Evolutionary conservation across 2,113 vertebrate species (phyloP), one percentile per base, ranked within the genome.

Genomic region (Rhombomys opimus): DNA sequence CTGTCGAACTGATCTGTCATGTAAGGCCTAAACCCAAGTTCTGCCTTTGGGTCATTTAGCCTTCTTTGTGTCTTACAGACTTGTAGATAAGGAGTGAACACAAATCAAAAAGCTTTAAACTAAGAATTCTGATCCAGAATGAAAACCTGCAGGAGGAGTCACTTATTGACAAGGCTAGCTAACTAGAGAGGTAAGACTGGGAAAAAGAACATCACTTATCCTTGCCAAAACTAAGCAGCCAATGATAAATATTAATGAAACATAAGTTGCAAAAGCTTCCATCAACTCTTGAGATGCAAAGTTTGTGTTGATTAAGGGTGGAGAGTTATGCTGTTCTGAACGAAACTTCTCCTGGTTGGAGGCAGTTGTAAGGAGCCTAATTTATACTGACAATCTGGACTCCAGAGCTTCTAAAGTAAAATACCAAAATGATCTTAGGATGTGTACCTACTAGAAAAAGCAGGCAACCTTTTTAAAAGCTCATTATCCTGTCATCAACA

Each of bases 401-500:
- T 73, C 35, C 38, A 4, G 13, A 22, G 17, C 67, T 61, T 84
- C 18, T 52, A 6, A 6, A 85, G 63, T 72, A 35, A 35, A 80
- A 50, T 4, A 84, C 46, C 32, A 82, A 96, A 76, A 94, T 2
- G 54, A 57, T 52, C 15, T 76, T 73, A 1, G 17, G 7, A 85
- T 27, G 18, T 20, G n/a, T 73, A 30, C 13, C 76, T 32, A 77
- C 5, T 65, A 65, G 41, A 91, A 92, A 96, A 84, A 92, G 1
- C 22, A 87, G 50, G 22, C 9, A 67, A 54, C 18, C 65, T 96
- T 68, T 14, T 59, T 41, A 92, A 57, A 65, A 76, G 12, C 0
- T 95, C n/a, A 52, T 94, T 89, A 13, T 84, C 25, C 27, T 90
- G 27, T 13, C 46, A 46, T 46, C 20, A 85, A 91, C 18, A 97